phyloP scores from a whole-genome alignment of 2,888 invertebrate species.

The Troides helena region DNA sequence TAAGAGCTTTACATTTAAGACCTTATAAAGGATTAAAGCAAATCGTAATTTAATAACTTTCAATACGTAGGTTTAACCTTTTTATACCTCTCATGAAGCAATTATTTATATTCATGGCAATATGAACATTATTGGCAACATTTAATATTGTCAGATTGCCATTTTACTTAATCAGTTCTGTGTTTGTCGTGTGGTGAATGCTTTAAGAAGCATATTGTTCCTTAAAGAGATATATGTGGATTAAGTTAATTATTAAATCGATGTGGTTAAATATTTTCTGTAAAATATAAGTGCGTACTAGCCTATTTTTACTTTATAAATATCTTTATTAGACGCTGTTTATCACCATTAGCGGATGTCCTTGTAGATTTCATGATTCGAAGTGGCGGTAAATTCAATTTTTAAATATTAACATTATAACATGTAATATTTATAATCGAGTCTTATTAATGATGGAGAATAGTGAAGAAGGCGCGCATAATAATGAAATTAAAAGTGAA shows the following conservation, averaged over 20 bases:
- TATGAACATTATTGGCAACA: slow-evolving; percentile 33
- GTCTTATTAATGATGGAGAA: slow-evolving; percentile 63
- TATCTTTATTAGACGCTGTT: slow-evolving; percentile 71
- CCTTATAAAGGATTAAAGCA: too few relatives aligned
- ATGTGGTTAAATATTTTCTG: slow-evolving; percentile 10
- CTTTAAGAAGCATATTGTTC: slow-evolving; percentile 42
- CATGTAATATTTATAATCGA: slow-evolving; percentile 44
- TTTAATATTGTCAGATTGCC: slow-evolving; percentile 53
- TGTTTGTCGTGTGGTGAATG: slow-evolving; percentile 43
- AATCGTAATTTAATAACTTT: not conserved
- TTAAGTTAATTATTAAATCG: slow-evolving; percentile 15
- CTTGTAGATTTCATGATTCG: slow-evolving; percentile 73
- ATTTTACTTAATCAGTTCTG: slow-evolving; percentile 48
- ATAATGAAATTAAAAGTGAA: slow-evolving; percentile 50
- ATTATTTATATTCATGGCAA: not conserved
- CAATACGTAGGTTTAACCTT: not conserved
- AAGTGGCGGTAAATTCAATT: slow-evolving; percentile 77
- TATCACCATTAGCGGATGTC: slow-evolving; percentile 78
- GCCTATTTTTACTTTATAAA: slow-evolving; percentile 43
- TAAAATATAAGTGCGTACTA: slow-evolving; percentile 23
- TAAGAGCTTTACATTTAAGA: too few relatives aligned
- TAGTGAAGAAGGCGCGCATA: slow-evolving; percentile 59
- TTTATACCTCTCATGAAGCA: not conserved
- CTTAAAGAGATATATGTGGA: slow-evolving; percentile 40
- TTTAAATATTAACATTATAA: slow-evolving; percentile 50